Evolutionary conservation across 2,113 vertebrate genomes (phyloP).

Genomic region (Oenanthe melanoleuca): DNA sequence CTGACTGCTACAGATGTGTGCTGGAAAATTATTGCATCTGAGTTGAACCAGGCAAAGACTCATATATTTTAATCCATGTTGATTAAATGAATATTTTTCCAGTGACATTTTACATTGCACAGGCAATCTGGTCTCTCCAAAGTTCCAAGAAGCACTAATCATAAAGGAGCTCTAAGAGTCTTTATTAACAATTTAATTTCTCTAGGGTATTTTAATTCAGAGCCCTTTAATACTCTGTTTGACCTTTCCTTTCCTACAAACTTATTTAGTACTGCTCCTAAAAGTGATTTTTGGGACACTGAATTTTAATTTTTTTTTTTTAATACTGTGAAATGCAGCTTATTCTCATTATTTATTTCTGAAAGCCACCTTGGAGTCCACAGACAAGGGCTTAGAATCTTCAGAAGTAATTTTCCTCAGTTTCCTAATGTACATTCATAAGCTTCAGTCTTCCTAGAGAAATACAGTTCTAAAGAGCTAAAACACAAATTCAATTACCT

Average conservation of each 20-base stretch:
- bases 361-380: neutral
- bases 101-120: neutral
- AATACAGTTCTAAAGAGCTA: neutral
- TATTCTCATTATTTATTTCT: neutral
- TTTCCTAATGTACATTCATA: neutral
- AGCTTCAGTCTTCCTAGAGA: neutral
- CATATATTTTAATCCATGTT: neutral
- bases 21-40: neutral
- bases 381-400: neutral
- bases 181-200: slow-evolving; percentile 34
- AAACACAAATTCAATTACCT: neutral
- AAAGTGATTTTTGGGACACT: neutral
- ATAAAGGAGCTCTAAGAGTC: neutral
- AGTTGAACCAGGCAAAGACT: neutral
- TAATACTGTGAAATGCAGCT: neutral
- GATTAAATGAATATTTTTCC: slow-evolving; percentile 37
- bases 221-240: neutral
- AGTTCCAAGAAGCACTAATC: neutral
- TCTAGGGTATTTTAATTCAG: neutral
- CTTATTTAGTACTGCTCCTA: neutral
- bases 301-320: neutral
- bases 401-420: neutral
- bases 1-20: neutral
- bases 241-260: neutral
- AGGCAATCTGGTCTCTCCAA: neutral